Evolutionary conservation across 35 echinoderm and acorn worm species (phyloP), one percentile per base, ranked within the genome.

Genomic region (Anneissia japonica): DNA sequence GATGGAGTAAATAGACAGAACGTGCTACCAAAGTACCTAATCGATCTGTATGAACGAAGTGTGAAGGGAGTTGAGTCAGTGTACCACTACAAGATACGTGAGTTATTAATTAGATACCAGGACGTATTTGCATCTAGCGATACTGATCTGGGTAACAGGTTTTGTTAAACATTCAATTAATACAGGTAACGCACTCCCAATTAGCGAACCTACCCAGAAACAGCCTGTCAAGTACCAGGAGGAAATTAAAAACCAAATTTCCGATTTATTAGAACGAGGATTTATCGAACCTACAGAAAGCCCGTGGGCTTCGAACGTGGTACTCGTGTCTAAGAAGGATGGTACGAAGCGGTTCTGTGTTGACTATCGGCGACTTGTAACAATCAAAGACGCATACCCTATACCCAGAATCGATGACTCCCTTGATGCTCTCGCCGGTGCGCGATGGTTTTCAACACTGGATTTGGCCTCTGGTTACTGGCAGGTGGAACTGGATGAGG

Each of bases 311-410:
- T 85, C 87, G 19, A 87, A 76, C 21, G 45, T 89, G 31, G 87
- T 90, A 13, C 72, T 90, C 0, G 92, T 94, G 0, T 81, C 76
- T 32, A 90, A 93, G 46, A 90, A 90, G 34, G 87, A 94, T 46
- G 92, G 92, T 5, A 46, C 77, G 0, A 87, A 76, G 0, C 35
- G 84, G 21, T 84, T 87, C 39, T 94, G 88, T 39, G 74, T 94
- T 0, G 87, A 90, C 72, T 94, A 94, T 38, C 29, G 88, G 29
- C 56, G 51, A 26, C 33, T 94, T 26, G 46, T 81, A 7, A 93
- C 91, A 13, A 76, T 80, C n/a, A 89, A 89, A 29, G 87, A 89
- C 43, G 75, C 87, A 7, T 89, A 86, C 31, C 91, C 86, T 0
- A 16, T 93, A 9, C 87, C 91, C 4, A 46, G 38, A 3, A 93